Evolutionary conservation across 1,140 invertebrate genomes (phyloP), one percentile per base, ranked within the genome.

Genomic region (Drosophila nasuta): DNA sequence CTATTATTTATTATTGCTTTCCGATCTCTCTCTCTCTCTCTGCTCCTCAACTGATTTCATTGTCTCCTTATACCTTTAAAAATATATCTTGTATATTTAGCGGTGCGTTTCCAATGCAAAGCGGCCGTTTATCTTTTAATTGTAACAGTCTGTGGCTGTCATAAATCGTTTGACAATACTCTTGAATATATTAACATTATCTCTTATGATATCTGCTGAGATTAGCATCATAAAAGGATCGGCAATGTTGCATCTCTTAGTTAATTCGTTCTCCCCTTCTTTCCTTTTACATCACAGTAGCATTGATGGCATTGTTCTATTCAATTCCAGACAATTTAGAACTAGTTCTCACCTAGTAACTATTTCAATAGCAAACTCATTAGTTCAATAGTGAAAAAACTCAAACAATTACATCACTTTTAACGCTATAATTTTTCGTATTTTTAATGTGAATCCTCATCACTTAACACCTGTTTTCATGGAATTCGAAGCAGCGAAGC

Each of bases 41-140:
- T 5, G 1, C 3, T 54, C 65, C 30, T n/a, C 57, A 30, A 51
- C 60, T 17, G n/a, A n/a, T 45, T 65, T 30, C 46, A 51, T 63
- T 64, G 49, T 51, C 2, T 67, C 43, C 43, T 58, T 30, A 57
- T 63, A 52, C 35, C 35, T 65, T 33, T 48, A 48, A 10, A 3
- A 15, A 20, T 15, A 56, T 38, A 56, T 56, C 10, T 49, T 13
- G 15, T 46, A 33, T 75, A 82, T 79, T 87, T 80, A 87, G 82
- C 80, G 83, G 83, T 75, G 66, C 83, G 82, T 88, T 80, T 87
- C 80, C 79, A 88, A 87, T 82, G 80, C 77, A 88, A 88, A 88
- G 78, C 78, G 78, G 77, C 72, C 71, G 85, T 89, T 89, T 89
- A 89, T 89, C 85, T 89, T 89, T 81, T 89, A 89, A 89, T 89